Conservation (phyloP, 2,888 invertebrate species). For the Vannuccia rotundouncinata region DNA sequence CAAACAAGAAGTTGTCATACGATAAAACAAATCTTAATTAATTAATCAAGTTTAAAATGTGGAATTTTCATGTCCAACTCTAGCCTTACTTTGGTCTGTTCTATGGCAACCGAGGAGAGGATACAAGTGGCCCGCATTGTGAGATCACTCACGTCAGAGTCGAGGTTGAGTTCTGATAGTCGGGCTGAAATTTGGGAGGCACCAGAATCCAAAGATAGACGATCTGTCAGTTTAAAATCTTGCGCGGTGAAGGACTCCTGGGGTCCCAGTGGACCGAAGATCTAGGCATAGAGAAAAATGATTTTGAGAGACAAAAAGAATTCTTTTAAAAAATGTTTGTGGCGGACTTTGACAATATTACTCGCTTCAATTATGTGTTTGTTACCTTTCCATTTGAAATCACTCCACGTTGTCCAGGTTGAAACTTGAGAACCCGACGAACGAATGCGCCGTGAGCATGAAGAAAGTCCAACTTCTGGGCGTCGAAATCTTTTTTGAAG, state of each 20-base stretch:
- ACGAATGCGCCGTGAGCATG: slow-evolving; percentile 53
- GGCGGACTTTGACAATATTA: too few species aligned
- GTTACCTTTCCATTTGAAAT: slow-evolving; percentile 74
- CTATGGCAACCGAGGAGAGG: not conserved
- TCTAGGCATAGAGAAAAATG: not conserved
- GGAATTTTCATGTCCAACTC: too few species aligned
- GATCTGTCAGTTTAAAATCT: slow-evolving; percentile 79
- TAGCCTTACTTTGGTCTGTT: too few species aligned
- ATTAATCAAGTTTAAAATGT: too few species aligned
- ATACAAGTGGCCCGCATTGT: slow-evolving; percentile 24
- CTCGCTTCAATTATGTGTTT: not conserved
- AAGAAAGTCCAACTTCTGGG: slow-evolving; percentile 58
- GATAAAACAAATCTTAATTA: too few species aligned
- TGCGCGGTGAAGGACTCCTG: slow-evolving; percentile 66
- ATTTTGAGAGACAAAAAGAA: not conserved
- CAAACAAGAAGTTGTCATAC: too few species aligned
- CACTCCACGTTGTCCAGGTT: slow-evolving; percentile 66
- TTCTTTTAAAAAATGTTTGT: too few species aligned
- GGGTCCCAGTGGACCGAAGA: not conserved
- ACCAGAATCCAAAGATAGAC: not conserved
- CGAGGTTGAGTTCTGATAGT: not conserved
- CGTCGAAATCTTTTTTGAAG: slow-evolving; percentile 55
- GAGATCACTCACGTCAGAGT: slow-evolving; percentile 55
- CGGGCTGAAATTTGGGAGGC: not conserved
- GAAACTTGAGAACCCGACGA: slow-evolving; percentile 67